Evolutionary conservation across 2,888 invertebrate genomes (phyloP).

Genomic region (Dexiosoma caninum): DNA sequence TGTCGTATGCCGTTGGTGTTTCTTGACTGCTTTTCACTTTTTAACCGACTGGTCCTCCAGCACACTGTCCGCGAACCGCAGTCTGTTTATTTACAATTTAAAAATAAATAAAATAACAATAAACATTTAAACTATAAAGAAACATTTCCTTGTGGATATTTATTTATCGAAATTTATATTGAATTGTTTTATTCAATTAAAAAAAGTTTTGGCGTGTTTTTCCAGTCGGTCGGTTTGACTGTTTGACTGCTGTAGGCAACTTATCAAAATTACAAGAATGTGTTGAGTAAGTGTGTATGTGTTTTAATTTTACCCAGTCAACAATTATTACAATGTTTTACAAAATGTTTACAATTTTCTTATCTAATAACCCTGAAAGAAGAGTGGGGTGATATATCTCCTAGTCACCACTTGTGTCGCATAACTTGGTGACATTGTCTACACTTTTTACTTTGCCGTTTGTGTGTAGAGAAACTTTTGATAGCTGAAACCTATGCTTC

Average conservation of each 20-base stretch:
- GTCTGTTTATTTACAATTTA: no score
- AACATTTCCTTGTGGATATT: conserved; percentile 1
- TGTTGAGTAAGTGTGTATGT: neutral
- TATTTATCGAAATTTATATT: conserved; percentile 10
- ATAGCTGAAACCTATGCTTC: no score
- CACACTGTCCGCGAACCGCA: no score
- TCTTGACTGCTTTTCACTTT: neutral
- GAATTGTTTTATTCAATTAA: conserved; percentile 8
- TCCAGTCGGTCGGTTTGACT: conserved; percentile 4
- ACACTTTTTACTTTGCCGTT: no score
- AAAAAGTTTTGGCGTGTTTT: neutral
- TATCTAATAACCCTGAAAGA: no score
- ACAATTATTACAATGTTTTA: neutral
- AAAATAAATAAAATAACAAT: neutral
- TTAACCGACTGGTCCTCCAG: neutral
- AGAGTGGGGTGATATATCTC: no score
- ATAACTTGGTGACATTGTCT: no score
- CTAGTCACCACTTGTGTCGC: no score
- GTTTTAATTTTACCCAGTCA: neutral
- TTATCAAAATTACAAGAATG: neutral
- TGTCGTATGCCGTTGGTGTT: no score
- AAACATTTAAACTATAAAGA: no score
- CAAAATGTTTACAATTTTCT: no score
- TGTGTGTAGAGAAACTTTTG: no score
- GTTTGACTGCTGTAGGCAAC: conserved; percentile 22